Percentiles rank a stretch among this genome's conserved stretches.
phyloP scores from a whole-genome alignment of 2,888 invertebrate genomes.

The Drosophila quinaria region DNA sequence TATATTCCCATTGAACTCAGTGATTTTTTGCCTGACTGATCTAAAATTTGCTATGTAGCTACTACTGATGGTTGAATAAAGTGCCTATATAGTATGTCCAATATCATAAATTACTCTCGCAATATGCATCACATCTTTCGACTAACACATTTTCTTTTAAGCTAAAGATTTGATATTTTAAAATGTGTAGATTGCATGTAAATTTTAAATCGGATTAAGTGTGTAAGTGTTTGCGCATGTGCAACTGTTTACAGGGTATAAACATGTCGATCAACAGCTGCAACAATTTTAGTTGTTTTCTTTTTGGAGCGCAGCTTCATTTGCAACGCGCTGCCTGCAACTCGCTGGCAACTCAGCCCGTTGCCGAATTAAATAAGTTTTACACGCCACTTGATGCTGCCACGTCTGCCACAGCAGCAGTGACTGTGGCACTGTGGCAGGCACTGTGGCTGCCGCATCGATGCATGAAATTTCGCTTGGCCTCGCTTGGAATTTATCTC shows the following conservation, averaged over 20 bases:
- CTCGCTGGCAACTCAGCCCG: constrained; percentile 19
- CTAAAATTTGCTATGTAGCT: not conserved
- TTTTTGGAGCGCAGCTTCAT: constrained; percentile 45
- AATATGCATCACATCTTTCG: not conserved
- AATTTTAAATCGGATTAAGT: not conserved
- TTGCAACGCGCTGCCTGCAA: constrained; percentile 37
- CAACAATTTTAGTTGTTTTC: constrained; percentile 3
- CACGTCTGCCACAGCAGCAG: constrained; percentile 26
- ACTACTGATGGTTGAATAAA: not conserved
- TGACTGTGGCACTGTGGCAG: not conserved
- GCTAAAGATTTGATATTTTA: not conserved
- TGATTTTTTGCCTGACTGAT: no score
- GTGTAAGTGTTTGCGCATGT: constrained; percentile 2
- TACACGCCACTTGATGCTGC: constrained; percentile 57
- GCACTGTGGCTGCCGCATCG: constrained; percentile 46
- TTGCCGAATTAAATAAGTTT: constrained; percentile 64
- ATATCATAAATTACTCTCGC: not conserved
- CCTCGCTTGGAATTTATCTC: constrained; percentile 36
- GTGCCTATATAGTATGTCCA: not conserved
- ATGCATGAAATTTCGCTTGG: constrained; percentile 65
- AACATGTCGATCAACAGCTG: not conserved
- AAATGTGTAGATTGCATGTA: constrained; percentile 3
- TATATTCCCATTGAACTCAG: not conserved
- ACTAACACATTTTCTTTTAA: not conserved
- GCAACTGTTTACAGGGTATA: constrained; percentile 8